These are phyloP conservation scores for Ophion costatus DNA, from an alignment of 2,888 invertebrate genomes.

Conservation along the genomic window DNA sequence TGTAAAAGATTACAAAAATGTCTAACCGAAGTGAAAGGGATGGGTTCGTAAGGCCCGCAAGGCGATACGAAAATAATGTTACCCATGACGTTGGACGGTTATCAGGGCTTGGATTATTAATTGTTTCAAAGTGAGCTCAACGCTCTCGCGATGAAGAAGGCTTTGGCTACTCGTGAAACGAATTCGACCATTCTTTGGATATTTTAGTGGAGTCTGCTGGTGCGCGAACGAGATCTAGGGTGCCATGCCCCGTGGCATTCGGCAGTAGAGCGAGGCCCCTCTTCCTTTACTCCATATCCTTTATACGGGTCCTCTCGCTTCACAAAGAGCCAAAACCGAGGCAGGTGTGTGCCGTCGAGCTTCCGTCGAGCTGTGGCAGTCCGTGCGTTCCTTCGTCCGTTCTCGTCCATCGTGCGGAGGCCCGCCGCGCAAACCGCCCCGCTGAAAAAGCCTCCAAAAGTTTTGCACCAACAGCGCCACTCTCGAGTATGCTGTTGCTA, in stretches of 20 bases:
- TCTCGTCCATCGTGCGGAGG: slow-evolving; percentile 34
- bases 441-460: slow-evolving; percentile 53
- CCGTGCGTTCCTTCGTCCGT: slow-evolving; percentile 40
- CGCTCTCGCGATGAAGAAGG: too few relatives aligned
- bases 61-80: too few relatives aligned
- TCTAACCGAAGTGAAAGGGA: too few relatives aligned
- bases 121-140: too few relatives aligned
- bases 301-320: slow-evolving; percentile 13
- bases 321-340: slow-evolving; percentile 49
- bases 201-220: slow-evolving; percentile 24
- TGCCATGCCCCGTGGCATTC: slow-evolving; percentile 54
- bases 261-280: slow-evolving; percentile 46
- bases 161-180: too few relatives aligned
- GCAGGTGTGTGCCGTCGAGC: slow-evolving; percentile 64
- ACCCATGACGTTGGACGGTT: too few relatives aligned
- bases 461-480: slow-evolving; percentile 51
- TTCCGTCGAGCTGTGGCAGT: slow-evolving; percentile 27
- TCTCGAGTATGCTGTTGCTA: slow-evolving; percentile 47
- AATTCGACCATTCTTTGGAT: background rate
- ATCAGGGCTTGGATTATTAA: too few relatives aligned
- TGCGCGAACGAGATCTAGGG: slow-evolving; percentile 25
- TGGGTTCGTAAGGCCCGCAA: too few relatives aligned
- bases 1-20: too few relatives aligned
- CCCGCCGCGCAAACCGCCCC: slow-evolving; percentile 9
- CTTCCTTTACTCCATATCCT: slow-evolving; percentile 31